Evolutionary conservation across 30 jellyfish, hydroid and myxozoan species (phyloP), one percentile per base, ranked within the genome.

Genomic region (Pelagia noctiluca): DNA sequence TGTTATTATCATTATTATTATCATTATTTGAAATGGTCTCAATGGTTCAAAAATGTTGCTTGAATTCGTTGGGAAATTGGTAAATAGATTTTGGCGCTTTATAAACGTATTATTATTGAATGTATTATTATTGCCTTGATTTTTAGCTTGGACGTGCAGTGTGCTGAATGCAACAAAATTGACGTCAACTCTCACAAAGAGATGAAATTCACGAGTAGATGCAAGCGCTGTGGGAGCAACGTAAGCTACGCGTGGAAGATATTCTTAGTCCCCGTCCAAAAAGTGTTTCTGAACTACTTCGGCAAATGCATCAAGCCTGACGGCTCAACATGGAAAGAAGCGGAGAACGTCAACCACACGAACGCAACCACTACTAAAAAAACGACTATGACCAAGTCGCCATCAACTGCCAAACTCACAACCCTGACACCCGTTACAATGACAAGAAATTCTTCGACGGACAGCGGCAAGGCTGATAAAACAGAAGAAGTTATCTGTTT

Each of bases 251-350:
- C 49, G 16, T 85, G 95, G 95, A 74, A 63, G 32, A 76, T 85
- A n/a, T 50, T 67, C 53, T 62, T 42, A 13, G 65, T 13, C 12
- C 73, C 77, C 13, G 54, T 36, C 47, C 35, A 35, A 21, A 73
- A 85, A 25, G 74, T 72, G 3, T 74, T 72, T 71, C 68, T 85
- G 1, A 42, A 71, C 18, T 66, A 38, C 0, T 75, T 69, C 37
- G 95, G 89, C 32, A 38, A 42, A 22, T 85, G 95, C 28, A 70
- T 85, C 7, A 74, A 75, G 18, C 63, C 95, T n/a, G 79, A 85
- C 63, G 95, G 95, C 19, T 54, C 88, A 2, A 74, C 89, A 13
- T 85, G 95, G 95, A 4, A 46, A 21, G 78, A 25, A 24, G 19
- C 38, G 21, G 85, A 48, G 13, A 61, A 38, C 65, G 48, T 32